Percentiles rank a stretch among this genome's conserved stretches.
Conservation (phyloP, 2,888 invertebrate species). For the Thelaira solivaga region DNA sequence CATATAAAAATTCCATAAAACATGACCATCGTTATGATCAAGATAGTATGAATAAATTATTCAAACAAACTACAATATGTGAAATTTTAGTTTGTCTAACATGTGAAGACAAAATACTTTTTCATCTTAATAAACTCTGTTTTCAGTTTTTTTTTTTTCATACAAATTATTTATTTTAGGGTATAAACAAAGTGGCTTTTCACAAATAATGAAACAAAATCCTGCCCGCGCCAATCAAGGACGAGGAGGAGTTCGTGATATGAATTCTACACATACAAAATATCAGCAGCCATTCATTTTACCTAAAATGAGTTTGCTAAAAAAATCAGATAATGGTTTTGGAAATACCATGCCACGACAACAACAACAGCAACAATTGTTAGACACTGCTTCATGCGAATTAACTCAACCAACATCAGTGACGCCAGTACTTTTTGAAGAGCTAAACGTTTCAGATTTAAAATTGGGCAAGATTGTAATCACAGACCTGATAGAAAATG, state of each 20-base stretch:
- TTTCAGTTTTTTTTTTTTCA: not conserved
- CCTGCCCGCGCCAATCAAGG: no score
- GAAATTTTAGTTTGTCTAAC: no score
- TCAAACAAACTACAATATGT: no score
- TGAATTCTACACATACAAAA: not conserved
- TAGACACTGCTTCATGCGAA: not conserved
- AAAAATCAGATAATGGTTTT: not conserved
- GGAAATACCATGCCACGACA: not conserved
- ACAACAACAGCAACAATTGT: not conserved
- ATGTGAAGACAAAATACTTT: no score
- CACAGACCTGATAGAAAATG: conserved; percentile 70
- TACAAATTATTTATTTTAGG: no score
- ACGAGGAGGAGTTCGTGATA: not conserved
- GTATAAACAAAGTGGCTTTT: no score
- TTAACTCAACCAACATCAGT: not conserved
- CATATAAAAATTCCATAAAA: conserved; percentile 51
- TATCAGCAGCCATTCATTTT: not conserved
- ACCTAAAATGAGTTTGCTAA: not conserved
- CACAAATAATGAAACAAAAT: no score
- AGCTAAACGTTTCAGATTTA: conserved; percentile 65
- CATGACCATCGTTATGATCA: not conserved
- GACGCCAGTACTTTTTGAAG: conserved; percentile 66
- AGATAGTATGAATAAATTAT: not conserved
- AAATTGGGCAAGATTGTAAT: conserved; percentile 68
- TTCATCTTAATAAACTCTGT: no score